phyloP scores from a whole-genome alignment of 2,113 vertebrate genomes.

The Otis tarda region DNA sequence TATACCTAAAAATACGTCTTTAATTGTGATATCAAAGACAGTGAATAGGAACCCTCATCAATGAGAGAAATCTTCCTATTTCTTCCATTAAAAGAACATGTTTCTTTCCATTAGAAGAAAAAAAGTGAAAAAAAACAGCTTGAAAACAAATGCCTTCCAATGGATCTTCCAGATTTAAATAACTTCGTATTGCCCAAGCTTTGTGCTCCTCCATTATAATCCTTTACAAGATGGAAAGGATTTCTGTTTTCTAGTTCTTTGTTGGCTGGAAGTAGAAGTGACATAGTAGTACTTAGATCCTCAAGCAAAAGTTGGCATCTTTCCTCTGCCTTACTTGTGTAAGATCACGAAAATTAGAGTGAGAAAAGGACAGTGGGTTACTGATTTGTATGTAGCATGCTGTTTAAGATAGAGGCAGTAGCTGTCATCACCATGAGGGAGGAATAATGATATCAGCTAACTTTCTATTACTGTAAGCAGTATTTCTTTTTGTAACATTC shows the following conservation, averaged over 20 bases:
- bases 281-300: background rate
- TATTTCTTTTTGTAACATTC: background rate
- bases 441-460: background rate
- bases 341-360: rapidly evolving
- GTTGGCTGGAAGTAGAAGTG: background rate
- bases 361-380: background rate
- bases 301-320: background rate
- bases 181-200: background rate
- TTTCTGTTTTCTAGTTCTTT: background rate
- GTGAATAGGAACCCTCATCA: background rate
- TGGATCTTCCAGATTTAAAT: background rate
- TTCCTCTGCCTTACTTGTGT: background rate
- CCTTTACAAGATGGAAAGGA: background rate
- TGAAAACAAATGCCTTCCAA: background rate
- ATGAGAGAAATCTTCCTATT: background rate
- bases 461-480: background rate
- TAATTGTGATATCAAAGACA: background rate
- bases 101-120: background rate
- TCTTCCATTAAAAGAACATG: background rate
- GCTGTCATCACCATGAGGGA: background rate
- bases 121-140: background rate
- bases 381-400: background rate
- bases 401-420: background rate
- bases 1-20: background rate
- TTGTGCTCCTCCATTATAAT: background rate